phyloP scores from a whole-genome alignment of 2,113 vertebrate genomes.

The Ranitomeya imitator region DNA sequence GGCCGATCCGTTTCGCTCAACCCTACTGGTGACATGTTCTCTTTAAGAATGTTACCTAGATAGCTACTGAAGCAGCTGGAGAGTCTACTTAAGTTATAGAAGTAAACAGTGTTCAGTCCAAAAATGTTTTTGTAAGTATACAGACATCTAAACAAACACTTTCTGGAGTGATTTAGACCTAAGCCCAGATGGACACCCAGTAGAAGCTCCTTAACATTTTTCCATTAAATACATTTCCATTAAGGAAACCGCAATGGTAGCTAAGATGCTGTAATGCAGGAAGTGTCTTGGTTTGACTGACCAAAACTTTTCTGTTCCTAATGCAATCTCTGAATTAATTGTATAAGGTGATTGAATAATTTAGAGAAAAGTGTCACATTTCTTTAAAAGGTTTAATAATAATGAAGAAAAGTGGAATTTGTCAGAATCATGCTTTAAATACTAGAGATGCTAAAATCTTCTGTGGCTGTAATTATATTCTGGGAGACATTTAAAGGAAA shows the following conservation, averaged over 20 bases:
- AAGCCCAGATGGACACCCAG: conserved; percentile 22
- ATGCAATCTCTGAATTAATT: conserved; percentile 47
- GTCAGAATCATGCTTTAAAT: neutral
- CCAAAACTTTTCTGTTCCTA: conserved; percentile 40
- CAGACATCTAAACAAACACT: conserved; percentile 13
- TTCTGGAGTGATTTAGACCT: conserved; percentile 14
- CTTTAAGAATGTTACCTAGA: neutral
- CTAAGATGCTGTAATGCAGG: conserved; percentile 25
- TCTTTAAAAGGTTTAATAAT: conserved; percentile 26
- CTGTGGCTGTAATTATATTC: neutral
- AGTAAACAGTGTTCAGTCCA: neutral
- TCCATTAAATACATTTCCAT: conserved; percentile 47
- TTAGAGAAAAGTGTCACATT: conserved; percentile 25
- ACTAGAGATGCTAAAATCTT: neutral
- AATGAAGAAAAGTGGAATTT: no score
- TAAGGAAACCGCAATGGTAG: conserved; percentile 40
- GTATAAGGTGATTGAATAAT: conserved; percentile 41
- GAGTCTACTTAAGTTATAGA: neutral
- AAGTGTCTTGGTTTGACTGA: conserved; percentile 18
- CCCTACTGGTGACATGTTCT: no score
- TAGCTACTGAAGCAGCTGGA: neutral
- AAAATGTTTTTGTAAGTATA: conserved; percentile 9
- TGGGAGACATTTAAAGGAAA: neutral
- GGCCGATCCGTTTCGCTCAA: no score
- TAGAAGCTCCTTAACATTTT: conserved; percentile 27